Evolutionary conservation across 2,888 invertebrate genomes (phyloP).

Genomic region (Xanthorhoe spadicearia): DNA sequence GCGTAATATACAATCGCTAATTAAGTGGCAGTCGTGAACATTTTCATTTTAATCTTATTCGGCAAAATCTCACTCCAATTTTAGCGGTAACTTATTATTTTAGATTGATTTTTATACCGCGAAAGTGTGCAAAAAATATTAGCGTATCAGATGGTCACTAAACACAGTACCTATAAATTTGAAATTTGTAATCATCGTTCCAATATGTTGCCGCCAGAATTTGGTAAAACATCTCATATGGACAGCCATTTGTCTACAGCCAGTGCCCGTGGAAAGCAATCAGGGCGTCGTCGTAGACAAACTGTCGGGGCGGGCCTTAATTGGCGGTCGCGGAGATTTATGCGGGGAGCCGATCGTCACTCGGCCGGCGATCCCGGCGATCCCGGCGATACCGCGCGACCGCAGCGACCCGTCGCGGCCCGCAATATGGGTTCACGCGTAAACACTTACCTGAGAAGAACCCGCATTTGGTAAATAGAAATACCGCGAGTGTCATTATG

Average conservation of each 20-base stretch:
- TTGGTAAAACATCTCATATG: background rate
- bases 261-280: slow-evolving; percentile 74
- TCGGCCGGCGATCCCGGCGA: slow-evolving; percentile 66
- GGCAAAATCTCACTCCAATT: too few relatives aligned
- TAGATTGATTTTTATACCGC: too few relatives aligned
- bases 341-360: slow-evolving; percentile 79
- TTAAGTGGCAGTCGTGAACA: too few relatives aligned
- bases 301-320: slow-evolving; percentile 83
- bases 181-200: too few relatives aligned
- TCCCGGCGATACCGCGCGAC: slow-evolving; percentile 61
- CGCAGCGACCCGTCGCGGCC: slow-evolving; percentile 51
- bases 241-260: slow-evolving; percentile 14
- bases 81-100: too few relatives aligned
- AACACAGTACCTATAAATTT: too few relatives aligned
- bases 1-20: background rate
- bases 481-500: too few relatives aligned
- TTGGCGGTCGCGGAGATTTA: slow-evolving; percentile 84
- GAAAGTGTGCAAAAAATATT: too few relatives aligned
- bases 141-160: too few relatives aligned
- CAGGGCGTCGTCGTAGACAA: slow-evolving; percentile 83
- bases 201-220: background rate
- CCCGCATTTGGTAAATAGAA: background rate
- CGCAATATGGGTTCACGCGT: slow-evolving; percentile 40
- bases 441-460: background rate
- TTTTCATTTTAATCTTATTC: too few relatives aligned